phyloP scores from a whole-genome alignment of 1,140 invertebrate species.

The Caenorhabditis latens region DNA sequence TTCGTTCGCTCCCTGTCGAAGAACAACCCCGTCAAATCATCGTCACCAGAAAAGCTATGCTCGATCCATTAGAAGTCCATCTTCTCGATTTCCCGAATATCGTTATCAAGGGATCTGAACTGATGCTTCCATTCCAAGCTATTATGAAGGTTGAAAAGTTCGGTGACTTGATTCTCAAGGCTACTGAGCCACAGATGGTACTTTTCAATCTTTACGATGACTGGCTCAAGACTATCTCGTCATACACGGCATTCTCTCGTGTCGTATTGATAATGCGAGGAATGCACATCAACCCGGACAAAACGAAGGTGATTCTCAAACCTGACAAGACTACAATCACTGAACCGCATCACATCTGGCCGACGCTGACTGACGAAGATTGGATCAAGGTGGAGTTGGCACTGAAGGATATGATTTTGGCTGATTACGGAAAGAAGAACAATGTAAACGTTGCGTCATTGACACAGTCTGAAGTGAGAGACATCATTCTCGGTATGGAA shows the following conservation, averaged over 20 bases:
- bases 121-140: conserved; percentile 98
- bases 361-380: conserved; percentile 94
- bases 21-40: conserved; percentile 99
- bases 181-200: conserved; percentile 99
- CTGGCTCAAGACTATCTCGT: conserved; percentile 87
- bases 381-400: conserved; percentile 99
- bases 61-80: conserved; percentile 82
- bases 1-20: conserved; percentile 97
- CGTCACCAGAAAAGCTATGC: conserved; percentile 98
- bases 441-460: conserved; percentile 99
- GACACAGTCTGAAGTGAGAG: conserved; percentile 98
- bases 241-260: conserved; percentile 88
- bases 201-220: conserved; percentile 99
- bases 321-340: conserved; percentile 99
- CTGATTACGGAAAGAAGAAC: conserved; percentile 99
- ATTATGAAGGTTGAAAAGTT: conserved; percentile 97
- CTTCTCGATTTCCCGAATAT: conserved; percentile 99
- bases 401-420: conserved; percentile 96
- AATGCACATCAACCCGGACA: conserved; percentile 97
- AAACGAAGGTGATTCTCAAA: conserved; percentile 97
- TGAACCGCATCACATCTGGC: conserved; percentile 99
- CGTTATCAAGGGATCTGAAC: conserved; percentile 98
- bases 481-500: conserved; percentile 99
- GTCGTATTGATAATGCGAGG: conserved; percentile 95
- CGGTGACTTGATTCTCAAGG: conserved; percentile 97